Evolutionary conservation across 2,888 invertebrate genomes (phyloP), one percentile per base, ranked within the genome.

Genomic region (Glyphotaelius pellucidus): DNA sequence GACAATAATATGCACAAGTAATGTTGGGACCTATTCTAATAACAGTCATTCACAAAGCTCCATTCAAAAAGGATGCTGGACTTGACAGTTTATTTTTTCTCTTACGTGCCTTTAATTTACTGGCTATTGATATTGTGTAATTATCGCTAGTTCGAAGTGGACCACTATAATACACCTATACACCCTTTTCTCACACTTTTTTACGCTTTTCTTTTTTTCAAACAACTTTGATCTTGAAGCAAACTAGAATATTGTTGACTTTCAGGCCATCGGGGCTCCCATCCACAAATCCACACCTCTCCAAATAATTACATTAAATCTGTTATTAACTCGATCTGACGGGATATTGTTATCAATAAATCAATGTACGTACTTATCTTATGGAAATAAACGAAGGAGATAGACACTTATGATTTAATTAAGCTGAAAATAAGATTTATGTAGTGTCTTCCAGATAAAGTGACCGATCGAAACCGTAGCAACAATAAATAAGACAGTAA

Each of bases 161-260:
- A 67, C 67, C 87, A 86, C 67, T 25, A 67, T 52, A n/a, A 52
- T 14, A 52, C 86, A n/a, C n/a, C n/a, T 19, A 67, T 67, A 87
- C 67, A 87, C 87, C 87, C 87, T 87, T 87, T 87, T 87, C 87
- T 87, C 87, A 87, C 87, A 87, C 87, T 87, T 86, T 25, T 86
- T 86, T 86, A 67, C 67, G 87, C 15, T 30, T 67, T 52, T 52
- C 32, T 87, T 67, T 87, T 87, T 87, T 87, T 67, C 7, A 52
- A 87, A 87, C 87, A 67, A 52, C 87, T 87, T 87, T 87, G 67
- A 87, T 87, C 87, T 87, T 87, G 52, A 87, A 87, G 31, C 52
- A 67, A 47, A 87, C 52, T 31, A 52, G 67, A 19, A 87, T 30
- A 87, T 30, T 87, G 30, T 32, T 52, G 87, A 87, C 67, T 12